Evolutionary conservation across 2,113 vertebrate species (phyloP).

Genomic region (Spea multiplicata): DNA sequence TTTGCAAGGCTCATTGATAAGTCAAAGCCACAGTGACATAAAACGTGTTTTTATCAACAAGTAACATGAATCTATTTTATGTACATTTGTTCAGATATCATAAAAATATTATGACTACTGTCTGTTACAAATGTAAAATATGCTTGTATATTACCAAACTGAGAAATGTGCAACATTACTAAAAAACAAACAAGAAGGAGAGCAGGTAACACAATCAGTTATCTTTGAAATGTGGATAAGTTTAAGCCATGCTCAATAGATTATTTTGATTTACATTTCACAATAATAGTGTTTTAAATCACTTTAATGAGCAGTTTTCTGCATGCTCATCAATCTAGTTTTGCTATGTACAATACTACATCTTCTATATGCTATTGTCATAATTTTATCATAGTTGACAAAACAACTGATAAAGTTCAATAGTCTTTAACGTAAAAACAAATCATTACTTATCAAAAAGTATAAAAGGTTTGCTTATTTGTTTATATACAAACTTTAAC

Average conservation of each 20-base stretch:
- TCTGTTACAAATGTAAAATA: slow-evolving; percentile 27
- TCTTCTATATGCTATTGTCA: slow-evolving; percentile 15
- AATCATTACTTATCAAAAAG: too few relatives aligned
- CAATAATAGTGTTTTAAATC: slow-evolving; percentile 37
- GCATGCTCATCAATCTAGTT: slow-evolving; percentile 28
- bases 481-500: too few relatives aligned
- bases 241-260: slow-evolving; percentile 17
- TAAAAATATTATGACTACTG: slow-evolving; percentile 21
- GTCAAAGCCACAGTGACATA: background rate
- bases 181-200: background rate
- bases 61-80: slow-evolving; percentile 7
- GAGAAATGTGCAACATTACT: slow-evolving; percentile 28
- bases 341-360: slow-evolving; percentile 21
- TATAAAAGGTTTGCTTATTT: too few relatives aligned
- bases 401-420: background rate
- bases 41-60: background rate
- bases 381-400: slow-evolving; percentile 18
- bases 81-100: slow-evolving; percentile 4
- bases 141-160: slow-evolving; percentile 30
- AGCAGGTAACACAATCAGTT: slow-evolving; percentile 13
- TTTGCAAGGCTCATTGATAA: background rate
- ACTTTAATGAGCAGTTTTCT: slow-evolving; percentile 36
- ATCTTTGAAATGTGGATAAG: slow-evolving; percentile 25
- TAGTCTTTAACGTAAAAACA: too few relatives aligned
- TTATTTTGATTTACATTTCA: slow-evolving; percentile 36